A percentile compares a stretch with the other conserved stretches of the same genome.
These are phyloP conservation scores for Fulmarus glacialis DNA, from an alignment of 2,113 vertebrate species.

Conservation along the genomic window DNA sequence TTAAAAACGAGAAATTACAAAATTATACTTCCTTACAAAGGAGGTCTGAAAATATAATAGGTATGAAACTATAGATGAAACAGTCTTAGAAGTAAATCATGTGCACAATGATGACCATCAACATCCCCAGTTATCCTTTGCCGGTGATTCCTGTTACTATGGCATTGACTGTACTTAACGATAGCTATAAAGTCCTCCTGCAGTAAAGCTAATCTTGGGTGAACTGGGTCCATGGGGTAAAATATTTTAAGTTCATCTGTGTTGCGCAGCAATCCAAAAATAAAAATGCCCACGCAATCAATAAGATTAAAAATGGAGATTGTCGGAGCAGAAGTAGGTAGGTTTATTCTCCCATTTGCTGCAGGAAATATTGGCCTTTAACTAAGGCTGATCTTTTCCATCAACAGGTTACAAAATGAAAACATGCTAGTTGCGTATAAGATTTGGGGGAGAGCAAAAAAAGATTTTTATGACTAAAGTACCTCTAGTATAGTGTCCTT, in stretches of 20 bases:
- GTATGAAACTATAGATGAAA: background rate
- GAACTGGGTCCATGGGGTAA: background rate
- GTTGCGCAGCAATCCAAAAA: background rate
- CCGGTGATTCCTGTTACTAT: background rate
- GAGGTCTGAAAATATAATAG: background rate
- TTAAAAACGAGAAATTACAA: background rate
- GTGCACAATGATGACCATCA: background rate
- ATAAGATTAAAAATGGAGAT: background rate
- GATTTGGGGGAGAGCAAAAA: background rate
- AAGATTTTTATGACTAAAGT: background rate
- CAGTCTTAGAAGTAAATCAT: background rate
- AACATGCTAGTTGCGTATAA: background rate
- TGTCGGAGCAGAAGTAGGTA: background rate
- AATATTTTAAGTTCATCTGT: background rate
- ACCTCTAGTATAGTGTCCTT: background rate
- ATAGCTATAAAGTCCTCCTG: background rate
- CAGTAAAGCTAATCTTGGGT: background rate
- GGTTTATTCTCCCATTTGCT: background rate
- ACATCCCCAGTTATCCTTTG: background rate
- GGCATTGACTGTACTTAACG: background rate
- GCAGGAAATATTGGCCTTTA: background rate
- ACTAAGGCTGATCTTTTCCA: background rate
- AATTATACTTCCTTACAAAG: background rate
- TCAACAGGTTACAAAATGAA: background rate
- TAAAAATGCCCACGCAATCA: background rate